Evolutionary conservation across 2,888 invertebrate genomes (phyloP), one percentile per base, ranked within the genome.

Genomic region (Patella caerulea): DNA sequence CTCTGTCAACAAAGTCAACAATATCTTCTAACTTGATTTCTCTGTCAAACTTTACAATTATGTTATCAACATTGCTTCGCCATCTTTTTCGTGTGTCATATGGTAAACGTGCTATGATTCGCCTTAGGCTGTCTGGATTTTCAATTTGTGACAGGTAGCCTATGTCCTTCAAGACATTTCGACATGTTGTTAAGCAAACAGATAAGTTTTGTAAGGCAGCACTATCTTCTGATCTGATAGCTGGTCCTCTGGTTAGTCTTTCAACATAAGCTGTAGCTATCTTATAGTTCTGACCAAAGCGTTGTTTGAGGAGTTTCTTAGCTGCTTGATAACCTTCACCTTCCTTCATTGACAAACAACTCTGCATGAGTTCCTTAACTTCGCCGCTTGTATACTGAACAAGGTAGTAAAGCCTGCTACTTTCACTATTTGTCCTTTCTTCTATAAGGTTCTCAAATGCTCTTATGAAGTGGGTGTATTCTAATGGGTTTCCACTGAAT

Each of bases 401-500:
- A n/a, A 65, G 19, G 24, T 65, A 65, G 24, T 65, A 65, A 19
- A 65, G n/a, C 24, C 65, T 65, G 3, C 19, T 9, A 65, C 65
- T 65, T n/a, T 14, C 24, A n/a, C n/a, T 65, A 19, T n/a, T 65
- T 65, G 65, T 65, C 24, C n/a, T 19, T 65, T 24, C 24, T 65
- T 65, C 65, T 11, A 65, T 65, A 11, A 19, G 19, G 7, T 65
- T n/a, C n/a, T 65, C 65, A 65, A 65, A 19, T n/a, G 65, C n/a
- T 65, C 65, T 65, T n/a, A 65, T 65, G n/a, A 65, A 65, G 19
- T 65, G n/a, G n/a, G n/a, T 19, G 12, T 65, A 65, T 19, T 65
- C 65, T n/a, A n/a, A 65, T 65, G 65, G 65, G 2, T 65, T 24
- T 11, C 65, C 65, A n/a, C 24, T 24, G 12, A 59, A 65, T 19